Base-by-base conservation (phyloP, 2,113 vertebrate genomes). In the Equus quagga region DNA sequence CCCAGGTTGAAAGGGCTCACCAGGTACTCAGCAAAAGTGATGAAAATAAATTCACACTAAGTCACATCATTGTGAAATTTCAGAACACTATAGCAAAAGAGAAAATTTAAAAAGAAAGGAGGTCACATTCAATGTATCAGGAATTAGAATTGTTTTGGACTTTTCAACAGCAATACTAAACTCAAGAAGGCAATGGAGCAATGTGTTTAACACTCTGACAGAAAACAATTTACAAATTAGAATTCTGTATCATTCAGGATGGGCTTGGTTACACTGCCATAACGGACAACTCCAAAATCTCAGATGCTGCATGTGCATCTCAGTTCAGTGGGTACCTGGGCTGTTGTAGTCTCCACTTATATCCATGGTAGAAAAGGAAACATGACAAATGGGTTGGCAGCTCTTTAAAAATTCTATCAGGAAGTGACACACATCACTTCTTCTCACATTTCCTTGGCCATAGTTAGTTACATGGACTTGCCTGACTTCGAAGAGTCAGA, bases 21-120 rank as follows among this genome's bases (percentile, higher is more conserved):
- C 58, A 69, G 33, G 23, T 75, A 26, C 49, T 36, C 31, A 81
- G 58, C 11, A 51, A 11, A 70, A 62, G 0, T 69, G 26, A 83
- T 75, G 24, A 91, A 87, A 88, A 83, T 88, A 76, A 76, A 76
- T 67, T 82, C 84, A 87, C 31, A 60, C n/a, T 31, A 69, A 96
- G 49, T 86, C 31, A 44, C 67, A 69, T 54, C 23, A 41, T 19
- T 62, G 14, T 51, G 60, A 87, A 94, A 72, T 72, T 94, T 56
- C 49, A 65, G n/a, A 78, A 88, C 8, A 82, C 6, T 70, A 70
- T 84, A 12, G 49, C 33, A 44, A 88, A 88, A 87, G 60, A 94
- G 11, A 81, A 94, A 87, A 92, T 62, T 23, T 69, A 83, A 88
- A 60, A 10, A 70, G 58, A 33, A 33, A 58, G 6, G 51, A 24